Percentiles rank a stretch among this genome's conserved stretches.
Evolutionary conservation across 2,888 invertebrate species (phyloP).

Genomic region (Chrysotoxum bicinctum): DNA sequence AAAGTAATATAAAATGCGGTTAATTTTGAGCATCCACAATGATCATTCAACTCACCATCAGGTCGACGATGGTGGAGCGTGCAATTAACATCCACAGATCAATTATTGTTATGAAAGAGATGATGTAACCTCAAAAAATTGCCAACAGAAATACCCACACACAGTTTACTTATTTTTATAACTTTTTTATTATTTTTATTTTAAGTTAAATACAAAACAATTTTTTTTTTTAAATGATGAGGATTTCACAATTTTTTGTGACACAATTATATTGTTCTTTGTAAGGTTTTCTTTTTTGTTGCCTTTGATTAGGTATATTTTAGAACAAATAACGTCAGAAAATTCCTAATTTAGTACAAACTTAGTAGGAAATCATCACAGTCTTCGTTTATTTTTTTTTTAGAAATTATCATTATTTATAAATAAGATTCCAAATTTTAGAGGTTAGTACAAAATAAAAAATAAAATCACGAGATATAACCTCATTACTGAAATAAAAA

Average conservation of each 20-base stretch:
- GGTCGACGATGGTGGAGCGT: neutral
- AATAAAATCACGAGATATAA: constrained; percentile 42
- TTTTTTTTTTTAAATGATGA: constrained; percentile 53
- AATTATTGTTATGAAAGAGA: constrained; percentile 41
- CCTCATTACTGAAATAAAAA: constrained; percentile 27
- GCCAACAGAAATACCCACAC: constrained; percentile 12
- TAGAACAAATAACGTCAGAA: constrained; percentile 43
- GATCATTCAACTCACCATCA: constrained; percentile 55
- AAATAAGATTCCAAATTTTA: constrained; percentile 43
- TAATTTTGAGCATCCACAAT: constrained; percentile 27
- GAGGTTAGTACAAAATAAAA: constrained; percentile 3
- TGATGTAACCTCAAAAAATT: constrained; percentile 37
- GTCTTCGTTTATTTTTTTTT: constrained; percentile 57
- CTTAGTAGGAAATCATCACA: constrained; percentile 69
- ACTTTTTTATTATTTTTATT: constrained; percentile 26
- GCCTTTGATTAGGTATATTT: neutral
- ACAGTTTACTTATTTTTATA: constrained; percentile 9
- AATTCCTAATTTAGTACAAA: constrained; percentile 44
- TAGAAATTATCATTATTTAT: constrained; percentile 19
- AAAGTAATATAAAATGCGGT: constrained; percentile 50
- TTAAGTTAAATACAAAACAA: constrained; percentile 14
- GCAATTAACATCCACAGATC: constrained; percentile 47
- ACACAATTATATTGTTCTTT: constrained; percentile 10
- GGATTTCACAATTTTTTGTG: constrained; percentile 47
- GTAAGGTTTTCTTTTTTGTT: neutral